Evolutionary conservation across 2,797 vertebrate species (phyloP), one percentile per base, ranked within the genome.

Genomic region (Huso huso): DNA sequence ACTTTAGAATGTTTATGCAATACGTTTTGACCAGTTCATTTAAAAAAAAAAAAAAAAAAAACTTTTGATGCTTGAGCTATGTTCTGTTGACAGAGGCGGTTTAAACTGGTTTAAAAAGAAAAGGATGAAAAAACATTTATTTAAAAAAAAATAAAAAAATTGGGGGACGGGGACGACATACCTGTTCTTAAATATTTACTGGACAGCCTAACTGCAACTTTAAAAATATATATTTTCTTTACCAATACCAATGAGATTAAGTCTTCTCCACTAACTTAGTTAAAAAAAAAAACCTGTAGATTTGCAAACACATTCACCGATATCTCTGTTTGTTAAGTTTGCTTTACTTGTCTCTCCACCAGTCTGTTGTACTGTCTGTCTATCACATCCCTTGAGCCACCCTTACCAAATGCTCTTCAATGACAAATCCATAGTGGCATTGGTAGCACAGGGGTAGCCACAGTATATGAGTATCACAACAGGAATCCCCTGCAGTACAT

Each of bases 1-100:
- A 75, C 69, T 79, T 69, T 72, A 80, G 69, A 84, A 78, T 85
- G 82, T 84, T 86, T 81, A 69, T 77, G 72, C 74, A 81, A 71
- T 78, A 55, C 18, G 50, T 78, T 81, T 82, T 77, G 82, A 78
- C 70, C 76, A 70, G 67, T 75, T 71, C 15, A 73, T 86, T 79
- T 37, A 5, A 37, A 37, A 37, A 37, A 37, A 37, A 37, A 37
- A 37, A 37, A 37, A 79, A 78, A 81, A 75, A 73, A 66, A 71
- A 18, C 64, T 82, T 79, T 79, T 79, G 73, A 75, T 78, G 76
- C 74, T 77, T 13, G 59, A 62, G 66, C 72, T 72, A 68, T 49
- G 75, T 74, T 71, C 73, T 72, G 68, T 65, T 58, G 10, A 64
- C 37, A 37, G 77, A 67, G 72, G 78, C 63, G 68, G 73, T 68